Conservation (phyloP, 2,888 invertebrate species). For the Tetragnatha montana region DNA sequence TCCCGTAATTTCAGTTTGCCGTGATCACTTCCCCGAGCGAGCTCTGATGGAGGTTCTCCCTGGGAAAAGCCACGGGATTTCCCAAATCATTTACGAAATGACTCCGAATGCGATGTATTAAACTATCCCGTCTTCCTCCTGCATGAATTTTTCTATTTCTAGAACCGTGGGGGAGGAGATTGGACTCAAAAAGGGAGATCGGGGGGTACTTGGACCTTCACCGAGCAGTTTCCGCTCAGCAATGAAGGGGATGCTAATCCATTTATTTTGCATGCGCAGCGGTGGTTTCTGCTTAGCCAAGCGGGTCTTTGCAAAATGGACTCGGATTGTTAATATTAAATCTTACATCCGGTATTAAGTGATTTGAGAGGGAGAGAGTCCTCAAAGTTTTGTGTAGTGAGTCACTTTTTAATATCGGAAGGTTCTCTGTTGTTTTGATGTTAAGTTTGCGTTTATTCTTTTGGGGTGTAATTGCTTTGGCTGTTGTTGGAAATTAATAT, state of each 20-base stretch:
- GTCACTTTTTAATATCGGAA: too few species aligned
- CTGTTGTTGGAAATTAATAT: too few species aligned
- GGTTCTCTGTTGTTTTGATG: too few species aligned
- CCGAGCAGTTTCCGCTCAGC: neutral
- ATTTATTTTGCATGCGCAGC: constrained; percentile 41
- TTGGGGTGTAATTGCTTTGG: too few species aligned
- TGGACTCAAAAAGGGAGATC: constrained; percentile 14
- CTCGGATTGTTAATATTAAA: constrained; percentile 14
- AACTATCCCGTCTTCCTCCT: constrained; percentile 29
- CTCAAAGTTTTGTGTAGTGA: too few species aligned
- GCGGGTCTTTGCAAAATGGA: constrained; percentile 25
- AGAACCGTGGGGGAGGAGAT: constrained; percentile 8
- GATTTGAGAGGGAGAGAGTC: neutral
- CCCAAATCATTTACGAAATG: constrained; percentile 58
- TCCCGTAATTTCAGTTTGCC: constrained; percentile 43
- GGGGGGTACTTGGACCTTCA: neutral
- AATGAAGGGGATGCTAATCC: constrained; percentile 44
- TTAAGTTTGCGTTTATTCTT: too few species aligned
- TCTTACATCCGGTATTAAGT: neutral
- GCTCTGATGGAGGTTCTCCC: constrained; percentile 16
- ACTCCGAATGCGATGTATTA: constrained; percentile 47
- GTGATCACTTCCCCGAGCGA: constrained; percentile 48
- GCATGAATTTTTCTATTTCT: constrained; percentile 36
- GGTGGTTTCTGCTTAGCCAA: constrained; percentile 30
- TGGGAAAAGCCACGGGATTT: constrained; percentile 15